phyloP scores from a whole-genome alignment of 2,888 invertebrate genomes.

The Rhagophthalmus giganteus region DNA sequence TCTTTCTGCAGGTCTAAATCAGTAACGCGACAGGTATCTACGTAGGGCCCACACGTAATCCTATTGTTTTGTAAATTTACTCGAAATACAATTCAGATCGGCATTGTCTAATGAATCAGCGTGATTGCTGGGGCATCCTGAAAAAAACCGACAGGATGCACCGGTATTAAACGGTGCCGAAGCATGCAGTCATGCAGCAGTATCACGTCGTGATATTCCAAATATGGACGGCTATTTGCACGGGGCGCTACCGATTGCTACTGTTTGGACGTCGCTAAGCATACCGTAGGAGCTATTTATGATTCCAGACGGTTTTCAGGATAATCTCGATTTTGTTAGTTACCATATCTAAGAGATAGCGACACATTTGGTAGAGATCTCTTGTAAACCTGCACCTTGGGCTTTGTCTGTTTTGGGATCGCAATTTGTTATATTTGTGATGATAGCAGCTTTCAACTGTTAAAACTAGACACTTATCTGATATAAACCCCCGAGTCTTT shows the following conservation, averaged over 20 bases:
- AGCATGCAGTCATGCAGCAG: constrained; percentile 36
- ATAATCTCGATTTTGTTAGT: constrained; percentile 10
- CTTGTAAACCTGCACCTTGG: neutral
- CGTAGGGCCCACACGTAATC: neutral
- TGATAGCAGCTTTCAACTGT: constrained; percentile 26
- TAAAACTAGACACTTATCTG: constrained; percentile 17
- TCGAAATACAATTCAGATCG: constrained; percentile 19
- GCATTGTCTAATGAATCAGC: constrained; percentile 23
- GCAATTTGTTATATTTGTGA: constrained; percentile 38
- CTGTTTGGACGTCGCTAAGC: constrained; percentile 38
- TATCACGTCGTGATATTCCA: constrained; percentile 38
- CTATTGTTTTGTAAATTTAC: constrained; percentile 15
- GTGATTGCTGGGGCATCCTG: constrained; percentile 14
- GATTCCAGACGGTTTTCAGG: constrained; percentile 15
- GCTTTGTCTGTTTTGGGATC: constrained; percentile 6
- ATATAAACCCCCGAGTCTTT: constrained; percentile 15
- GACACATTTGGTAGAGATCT: too few relatives aligned
- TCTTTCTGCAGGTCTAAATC: too few relatives aligned
- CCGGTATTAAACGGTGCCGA: constrained; percentile 38
- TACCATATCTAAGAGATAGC: too few relatives aligned
- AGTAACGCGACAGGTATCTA: too few relatives aligned
- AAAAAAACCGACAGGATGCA: constrained; percentile 36
- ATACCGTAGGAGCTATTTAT: constrained; percentile 39
- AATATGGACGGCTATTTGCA: constrained; percentile 40
- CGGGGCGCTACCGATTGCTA: constrained; percentile 40